Conservation (phyloP, 2,113 vertebrate genomes). For the Noturus placidus region DNA sequence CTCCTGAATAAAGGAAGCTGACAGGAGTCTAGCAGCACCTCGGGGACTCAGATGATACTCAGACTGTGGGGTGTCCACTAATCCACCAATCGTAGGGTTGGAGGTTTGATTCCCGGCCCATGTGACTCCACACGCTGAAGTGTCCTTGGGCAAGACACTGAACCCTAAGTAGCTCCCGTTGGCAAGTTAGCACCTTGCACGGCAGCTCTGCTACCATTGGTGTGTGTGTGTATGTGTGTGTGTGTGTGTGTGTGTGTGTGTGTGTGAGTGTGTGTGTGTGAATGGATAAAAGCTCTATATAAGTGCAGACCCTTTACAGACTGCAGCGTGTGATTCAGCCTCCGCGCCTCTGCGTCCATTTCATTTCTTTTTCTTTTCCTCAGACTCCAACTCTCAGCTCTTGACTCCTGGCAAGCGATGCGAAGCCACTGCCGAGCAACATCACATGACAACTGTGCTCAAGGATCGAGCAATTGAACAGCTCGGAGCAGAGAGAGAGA, state of each 20-base stretch:
- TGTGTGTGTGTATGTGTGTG: no score
- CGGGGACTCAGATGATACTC: not conserved
- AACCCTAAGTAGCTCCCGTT: no score
- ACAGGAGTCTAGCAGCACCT: not conserved
- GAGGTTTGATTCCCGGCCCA: no score
- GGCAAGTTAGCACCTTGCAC: no score
- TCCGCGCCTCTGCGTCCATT: not conserved
- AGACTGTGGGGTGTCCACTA: not conserved
- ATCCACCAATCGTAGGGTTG: no score
- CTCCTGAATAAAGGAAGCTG: not conserved
- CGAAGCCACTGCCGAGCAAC: slow-evolving; percentile 8
- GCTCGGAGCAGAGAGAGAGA: slow-evolving; percentile 35
- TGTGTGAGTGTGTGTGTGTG: no score
- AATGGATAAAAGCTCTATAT: no score
- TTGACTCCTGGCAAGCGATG: not conserved
- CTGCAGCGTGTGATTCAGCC: not conserved
- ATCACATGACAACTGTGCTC: slow-evolving; percentile 29
- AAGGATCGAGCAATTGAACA: slow-evolving; percentile 29
- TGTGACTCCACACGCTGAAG: no score
- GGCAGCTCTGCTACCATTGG: no score
- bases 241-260: no score
- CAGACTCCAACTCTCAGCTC: not conserved
- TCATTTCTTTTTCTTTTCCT: not conserved
- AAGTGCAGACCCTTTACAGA: no score
- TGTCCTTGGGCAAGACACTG: no score